Evolutionary conservation across 2,113 vertebrate genomes (phyloP).

Genomic region (Mesocricetus auratus): DNA sequence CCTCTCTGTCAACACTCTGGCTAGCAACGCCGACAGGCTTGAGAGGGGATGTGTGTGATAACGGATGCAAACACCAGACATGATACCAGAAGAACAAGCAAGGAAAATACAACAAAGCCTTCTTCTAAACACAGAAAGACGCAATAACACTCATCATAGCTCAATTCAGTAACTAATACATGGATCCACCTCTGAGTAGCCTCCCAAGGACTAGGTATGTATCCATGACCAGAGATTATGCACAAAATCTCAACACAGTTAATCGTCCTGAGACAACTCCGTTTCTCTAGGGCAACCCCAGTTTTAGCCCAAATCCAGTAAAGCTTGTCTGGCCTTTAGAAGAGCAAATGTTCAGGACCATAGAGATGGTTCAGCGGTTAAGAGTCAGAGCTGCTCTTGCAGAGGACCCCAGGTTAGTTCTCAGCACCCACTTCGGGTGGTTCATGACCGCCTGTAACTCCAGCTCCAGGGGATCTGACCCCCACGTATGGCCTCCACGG

Average conservation of each 20-base stretch:
- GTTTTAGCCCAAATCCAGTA: background rate
- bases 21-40: background rate
- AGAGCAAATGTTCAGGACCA: background rate
- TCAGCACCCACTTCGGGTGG: no score
- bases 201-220: background rate
- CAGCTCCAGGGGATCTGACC: background rate
- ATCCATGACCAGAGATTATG: no score
- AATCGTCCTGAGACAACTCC: background rate
- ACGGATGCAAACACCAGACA: background rate
- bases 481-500: no score
- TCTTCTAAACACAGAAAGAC: background rate
- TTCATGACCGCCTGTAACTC: background rate
- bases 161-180: background rate
- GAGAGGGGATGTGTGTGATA: background rate
- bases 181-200: background rate
- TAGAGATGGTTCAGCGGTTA: no score
- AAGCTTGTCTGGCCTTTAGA: background rate
- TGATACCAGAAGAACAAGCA: background rate
- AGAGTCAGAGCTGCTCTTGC: background rate
- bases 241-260: fast-evolving
- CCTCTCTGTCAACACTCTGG: background rate
- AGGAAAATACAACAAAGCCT: background rate
- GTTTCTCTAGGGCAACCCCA: slow-evolving; percentile 11
- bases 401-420: background rate
- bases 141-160: background rate